phyloP scores from a whole-genome alignment of 1,140 invertebrate species.

The Drosophila miranda region DNA sequence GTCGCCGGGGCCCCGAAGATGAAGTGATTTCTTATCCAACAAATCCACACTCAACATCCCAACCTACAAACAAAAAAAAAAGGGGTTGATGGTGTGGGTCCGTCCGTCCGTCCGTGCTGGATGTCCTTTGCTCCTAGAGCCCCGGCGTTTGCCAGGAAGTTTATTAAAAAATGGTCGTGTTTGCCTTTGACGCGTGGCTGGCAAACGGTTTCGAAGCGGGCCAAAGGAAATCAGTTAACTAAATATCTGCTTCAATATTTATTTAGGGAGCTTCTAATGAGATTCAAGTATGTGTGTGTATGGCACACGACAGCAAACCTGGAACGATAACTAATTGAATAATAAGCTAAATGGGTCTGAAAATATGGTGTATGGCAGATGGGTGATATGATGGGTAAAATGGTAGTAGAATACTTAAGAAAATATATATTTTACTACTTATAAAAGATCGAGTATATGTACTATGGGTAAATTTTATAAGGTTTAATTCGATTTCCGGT shows the following conservation, averaged over 20 bases:
- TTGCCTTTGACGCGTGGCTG: constrained; percentile 76
- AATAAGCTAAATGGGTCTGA: constrained; percentile 12
- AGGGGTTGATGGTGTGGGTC: constrained; percentile 54
- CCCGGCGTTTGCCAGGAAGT: constrained; percentile 59
- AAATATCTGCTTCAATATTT: constrained; percentile 74
- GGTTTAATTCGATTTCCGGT: too few relatives aligned
- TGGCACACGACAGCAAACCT: neutral
- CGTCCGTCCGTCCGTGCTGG: neutral
- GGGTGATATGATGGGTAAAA: too few relatives aligned
- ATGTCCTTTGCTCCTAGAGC: constrained; percentile 16
- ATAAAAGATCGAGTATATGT: too few relatives aligned
- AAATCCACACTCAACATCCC: constrained; percentile 66
- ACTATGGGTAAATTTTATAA: too few relatives aligned
- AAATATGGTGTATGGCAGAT: neutral
- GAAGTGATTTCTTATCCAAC: constrained; percentile 78
- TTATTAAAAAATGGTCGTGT: constrained; percentile 78
- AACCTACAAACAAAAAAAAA: constrained; percentile 21
- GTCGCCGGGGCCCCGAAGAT: constrained; percentile 62
- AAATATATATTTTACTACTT: too few relatives aligned
- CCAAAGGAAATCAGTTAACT: constrained; percentile 74
- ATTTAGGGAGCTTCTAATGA: constrained; percentile 71
- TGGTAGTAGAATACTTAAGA: too few relatives aligned
- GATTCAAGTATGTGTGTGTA: constrained; percentile 55
- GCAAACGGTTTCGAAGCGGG: constrained; percentile 38
- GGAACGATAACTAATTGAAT: constrained; percentile 34